Evolutionary conservation across 2,797 vertebrate genomes (phyloP).

Genomic region (Natrix natrix): DNA sequence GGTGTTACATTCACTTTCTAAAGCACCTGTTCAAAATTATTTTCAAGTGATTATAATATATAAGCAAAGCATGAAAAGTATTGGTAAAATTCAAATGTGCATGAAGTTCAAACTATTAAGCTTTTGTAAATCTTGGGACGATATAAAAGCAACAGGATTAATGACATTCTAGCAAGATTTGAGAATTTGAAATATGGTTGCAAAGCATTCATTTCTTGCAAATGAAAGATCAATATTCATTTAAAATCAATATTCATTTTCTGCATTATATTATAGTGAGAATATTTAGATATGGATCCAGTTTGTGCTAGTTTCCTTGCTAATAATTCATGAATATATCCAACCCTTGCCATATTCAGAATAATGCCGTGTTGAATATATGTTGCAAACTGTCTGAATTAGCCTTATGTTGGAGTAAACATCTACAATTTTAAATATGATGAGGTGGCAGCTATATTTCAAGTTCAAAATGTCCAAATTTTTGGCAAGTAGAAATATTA

Average conservation of each 20-base stretch:
- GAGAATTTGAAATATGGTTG: constrained; percentile 47
- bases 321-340: neutral
- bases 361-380: neutral
- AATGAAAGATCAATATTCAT: constrained; percentile 3
- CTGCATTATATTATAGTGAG: neutral
- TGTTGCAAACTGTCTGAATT: neutral
- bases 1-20: neutral
- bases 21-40: neutral
- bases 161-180: constrained; percentile 45
- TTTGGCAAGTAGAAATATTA: neutral
- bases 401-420: neutral
- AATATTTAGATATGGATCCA: neutral
- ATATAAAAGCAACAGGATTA: constrained; percentile 23
- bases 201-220: constrained; percentile 27
- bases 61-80: neutral
- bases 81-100: neutral
- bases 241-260: constrained; percentile 6
- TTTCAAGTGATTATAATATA: neutral
- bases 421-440: neutral
- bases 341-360: neutral
- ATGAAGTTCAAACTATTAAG: neutral
- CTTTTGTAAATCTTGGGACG: neutral
- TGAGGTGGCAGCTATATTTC: neutral
- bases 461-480: neutral
- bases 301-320: neutral